Base-by-base conservation (phyloP, 2,113 vertebrate species). In the Apus apus region DNA sequence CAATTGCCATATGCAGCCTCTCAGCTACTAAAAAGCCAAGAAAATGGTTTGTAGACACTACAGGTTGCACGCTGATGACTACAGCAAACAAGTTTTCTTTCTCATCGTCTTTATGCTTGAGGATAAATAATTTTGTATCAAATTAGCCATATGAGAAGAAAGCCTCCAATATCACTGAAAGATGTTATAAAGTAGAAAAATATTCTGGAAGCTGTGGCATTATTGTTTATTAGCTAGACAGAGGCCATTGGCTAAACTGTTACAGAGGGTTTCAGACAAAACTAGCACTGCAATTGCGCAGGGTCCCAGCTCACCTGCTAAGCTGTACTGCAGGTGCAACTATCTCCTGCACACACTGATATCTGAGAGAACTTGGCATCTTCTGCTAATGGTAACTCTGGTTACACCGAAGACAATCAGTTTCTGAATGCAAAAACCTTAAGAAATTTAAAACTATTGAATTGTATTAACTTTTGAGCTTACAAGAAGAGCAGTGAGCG, bases 241-340 rank as follows among this genome's bases (percentile, higher is more conserved):
- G 93, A 94, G 72, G 87, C 90, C 83, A 83, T 61, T 88, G 56
- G 76, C 64, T 91, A 93, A 96, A 93, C 51, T 74, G 64, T 77
- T 89, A 57, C 20, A 83, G 87, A 81, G 23, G 70, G 82, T 61
- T 87, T 86, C 79, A 95, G 83, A 73, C 85, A 91, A 73, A 94
- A 96, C 61, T n/a, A 50, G 11, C 10, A 3, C 74, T 94, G 84
- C 83, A 97, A 54, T 11, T 18, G 53, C 15, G 46, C 36, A 90
- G 80, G 62, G 84, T 93, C 87, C 75, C 91, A 91, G 89, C 88
- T 92, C 82, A 77, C 62, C 82, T 70, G 25, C 57, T 79, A 81
- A 68, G 93, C 75, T 90, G 75, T 71, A 86, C 25, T 82, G 67
- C 62, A 95, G 54, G 32, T 90, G 25, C 53, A 79, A 8, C 75